phyloP scores from a whole-genome alignment of 2,888 invertebrate genomes.

The Allolobophora icterica region DNA sequence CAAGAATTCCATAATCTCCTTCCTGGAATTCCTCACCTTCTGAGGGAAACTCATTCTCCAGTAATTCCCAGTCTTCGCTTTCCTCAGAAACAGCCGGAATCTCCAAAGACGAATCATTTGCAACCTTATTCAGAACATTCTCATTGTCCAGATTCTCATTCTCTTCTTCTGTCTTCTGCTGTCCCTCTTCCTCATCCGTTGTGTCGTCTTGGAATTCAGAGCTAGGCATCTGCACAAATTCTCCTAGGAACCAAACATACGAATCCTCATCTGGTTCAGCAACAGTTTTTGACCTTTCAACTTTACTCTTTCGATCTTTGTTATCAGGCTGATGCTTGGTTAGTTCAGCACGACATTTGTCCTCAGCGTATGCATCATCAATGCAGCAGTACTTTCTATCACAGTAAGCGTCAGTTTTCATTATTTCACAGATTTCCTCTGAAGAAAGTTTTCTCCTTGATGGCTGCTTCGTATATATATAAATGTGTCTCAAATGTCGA shows the following conservation, averaged over 20 bases:
- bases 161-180: too few species aligned
- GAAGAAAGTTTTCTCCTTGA: not conserved
- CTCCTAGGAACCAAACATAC: not conserved
- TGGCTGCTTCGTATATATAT: not conserved
- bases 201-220: not conserved
- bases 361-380: not conserved
- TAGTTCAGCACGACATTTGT: not conserved
- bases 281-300: not conserved
- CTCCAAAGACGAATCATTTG: too few species aligned
- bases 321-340: not conserved
- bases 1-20: not conserved
- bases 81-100: not conserved
- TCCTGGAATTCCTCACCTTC: not conserved
- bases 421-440: not conserved
- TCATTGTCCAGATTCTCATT: not conserved
- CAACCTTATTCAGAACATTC: not conserved
- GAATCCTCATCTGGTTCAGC: not conserved
- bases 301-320: not conserved
- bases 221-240: slow-evolving; percentile 5
- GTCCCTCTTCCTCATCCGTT: not conserved
- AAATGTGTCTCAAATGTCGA: not conserved
- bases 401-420: not conserved
- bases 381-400: not conserved
- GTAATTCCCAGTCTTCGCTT: slow-evolving; percentile 4
- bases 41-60: not conserved